phyloP scores from a whole-genome alignment of 2,797 vertebrate species.

The Spondyliosoma cantharus region DNA sequence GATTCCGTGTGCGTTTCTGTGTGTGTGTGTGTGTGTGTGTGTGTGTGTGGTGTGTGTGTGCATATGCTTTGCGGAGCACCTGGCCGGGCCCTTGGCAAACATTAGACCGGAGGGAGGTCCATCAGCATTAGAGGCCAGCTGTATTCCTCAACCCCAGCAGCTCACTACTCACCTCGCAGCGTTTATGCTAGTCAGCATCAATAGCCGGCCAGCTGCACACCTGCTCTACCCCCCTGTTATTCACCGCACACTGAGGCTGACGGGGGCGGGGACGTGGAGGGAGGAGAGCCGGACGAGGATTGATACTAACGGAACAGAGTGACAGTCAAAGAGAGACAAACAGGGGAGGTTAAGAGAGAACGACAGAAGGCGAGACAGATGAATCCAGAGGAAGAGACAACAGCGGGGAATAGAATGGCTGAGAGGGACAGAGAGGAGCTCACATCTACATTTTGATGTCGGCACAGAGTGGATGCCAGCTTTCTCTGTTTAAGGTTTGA shows the following conservation, averaged over 20 bases:
- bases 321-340: constrained; percentile 44
- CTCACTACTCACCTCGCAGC: constrained; percentile 68
- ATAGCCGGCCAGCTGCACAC: constrained; percentile 63
- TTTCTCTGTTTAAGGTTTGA: background rate
- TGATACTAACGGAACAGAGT: constrained; percentile 37
- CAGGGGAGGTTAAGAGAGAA: constrained; percentile 33
- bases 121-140: constrained; percentile 75
- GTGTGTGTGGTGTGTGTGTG: constrained; percentile 18
- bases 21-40: constrained; percentile 14
- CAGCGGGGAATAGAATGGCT: background rate
- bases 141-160: constrained; percentile 72
- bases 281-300: background rate
- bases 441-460: constrained; percentile 36
- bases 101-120: constrained; percentile 70
- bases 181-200: constrained; percentile 74
- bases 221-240: constrained; percentile 60
- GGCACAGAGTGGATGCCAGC: constrained; percentile 1
- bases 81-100: constrained; percentile 63
- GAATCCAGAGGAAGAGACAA: constrained; percentile 29
- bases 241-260: constrained; percentile 27
- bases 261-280: background rate
- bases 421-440: constrained; percentile 5
- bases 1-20: background rate
- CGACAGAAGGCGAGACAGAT: constrained; percentile 37
- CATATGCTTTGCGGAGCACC: constrained; percentile 61